Evolutionary conservation across 2,888 invertebrate genomes (phyloP).

Genomic region (Xanthostigma xanthostigma): DNA sequence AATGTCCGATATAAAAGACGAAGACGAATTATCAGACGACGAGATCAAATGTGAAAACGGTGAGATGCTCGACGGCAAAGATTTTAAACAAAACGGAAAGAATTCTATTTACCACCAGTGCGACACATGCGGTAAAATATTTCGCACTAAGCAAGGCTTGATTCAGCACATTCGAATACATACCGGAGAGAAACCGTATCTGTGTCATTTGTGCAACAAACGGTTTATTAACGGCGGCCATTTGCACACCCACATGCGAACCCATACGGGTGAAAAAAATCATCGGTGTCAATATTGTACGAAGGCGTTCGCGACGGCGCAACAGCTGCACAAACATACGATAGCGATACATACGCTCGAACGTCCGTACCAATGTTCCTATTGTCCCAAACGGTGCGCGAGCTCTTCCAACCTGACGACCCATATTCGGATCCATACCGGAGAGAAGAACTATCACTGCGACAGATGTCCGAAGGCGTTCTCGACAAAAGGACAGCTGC

Average conservation of each 20-base stretch:
- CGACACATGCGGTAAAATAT: conserved; percentile 28
- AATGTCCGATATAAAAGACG: too few relatives aligned
- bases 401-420: conserved; percentile 29
- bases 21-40: too few relatives aligned
- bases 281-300: conserved; percentile 28
- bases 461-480: conserved; percentile 29
- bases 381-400: conserved; percentile 28
- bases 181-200: conserved; percentile 28
- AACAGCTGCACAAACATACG: conserved; percentile 29
- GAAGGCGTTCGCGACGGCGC: conserved; percentile 29
- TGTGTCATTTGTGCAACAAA: conserved; percentile 29
- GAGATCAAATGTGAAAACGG: too few relatives aligned
- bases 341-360: conserved; percentile 27
- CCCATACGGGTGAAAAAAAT: conserved; percentile 30
- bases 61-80: too few relatives aligned
- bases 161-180: conserved; percentile 30
- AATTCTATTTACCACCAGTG: conserved; percentile 25
- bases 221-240: conserved; percentile 29
- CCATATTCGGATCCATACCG: conserved; percentile 28
- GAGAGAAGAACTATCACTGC: conserved; percentile 29
- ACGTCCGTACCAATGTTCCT: conserved; percentile 27
- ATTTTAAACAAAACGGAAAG: too few relatives aligned
- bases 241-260: conserved; percentile 29
- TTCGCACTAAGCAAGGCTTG: conserved; percentile 26
- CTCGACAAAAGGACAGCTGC: conserved; percentile 28